A percentile compares a stretch with the other conserved stretches of the same genome.
Evolutionary conservation across 2,888 invertebrate species (phyloP).

Genomic region (Leptopilina drosophilae): DNA sequence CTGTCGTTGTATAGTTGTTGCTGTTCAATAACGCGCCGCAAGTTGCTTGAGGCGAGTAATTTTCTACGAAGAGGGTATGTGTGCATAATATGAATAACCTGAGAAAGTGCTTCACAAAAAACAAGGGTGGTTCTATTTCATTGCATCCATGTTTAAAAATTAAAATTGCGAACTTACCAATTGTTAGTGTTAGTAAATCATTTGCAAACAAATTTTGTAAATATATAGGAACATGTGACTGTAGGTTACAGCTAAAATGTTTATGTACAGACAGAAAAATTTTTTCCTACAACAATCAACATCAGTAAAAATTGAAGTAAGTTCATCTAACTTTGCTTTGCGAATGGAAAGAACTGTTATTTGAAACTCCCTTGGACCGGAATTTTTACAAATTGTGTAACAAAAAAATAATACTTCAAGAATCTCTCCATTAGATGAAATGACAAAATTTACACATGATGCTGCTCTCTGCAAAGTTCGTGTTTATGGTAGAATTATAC

Average conservation of each 20-base stretch:
- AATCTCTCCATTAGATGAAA: background rate
- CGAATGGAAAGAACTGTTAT: too few species aligned
- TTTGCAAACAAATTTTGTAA: background rate
- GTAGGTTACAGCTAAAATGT: too few species aligned
- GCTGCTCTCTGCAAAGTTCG: constrained; percentile 52
- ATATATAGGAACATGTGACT: too few species aligned
- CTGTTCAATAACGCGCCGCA: constrained; percentile 61
- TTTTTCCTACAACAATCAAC: too few species aligned
- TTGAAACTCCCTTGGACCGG: too few species aligned
- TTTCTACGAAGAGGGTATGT: constrained; percentile 56
- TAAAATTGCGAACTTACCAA: background rate
- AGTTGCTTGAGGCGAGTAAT: constrained; percentile 61
- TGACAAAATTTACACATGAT: constrained; percentile 25
- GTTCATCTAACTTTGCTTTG: too few species aligned
- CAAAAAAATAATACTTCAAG: background rate
- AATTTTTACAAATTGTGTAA: constrained; percentile 6
- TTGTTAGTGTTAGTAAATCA: background rate
- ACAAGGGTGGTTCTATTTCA: constrained; percentile 19
- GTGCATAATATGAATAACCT: constrained; percentile 39
- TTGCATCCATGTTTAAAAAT: background rate
- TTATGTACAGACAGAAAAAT: too few species aligned
- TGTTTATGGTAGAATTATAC: constrained; percentile 71
- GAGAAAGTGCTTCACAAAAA: constrained; percentile 21
- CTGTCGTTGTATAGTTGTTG: constrained; percentile 51
- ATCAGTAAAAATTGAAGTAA: too few species aligned